Evolutionary conservation across 2,888 invertebrate genomes (phyloP).

Genomic region (Cheilosia vulpina): DNA sequence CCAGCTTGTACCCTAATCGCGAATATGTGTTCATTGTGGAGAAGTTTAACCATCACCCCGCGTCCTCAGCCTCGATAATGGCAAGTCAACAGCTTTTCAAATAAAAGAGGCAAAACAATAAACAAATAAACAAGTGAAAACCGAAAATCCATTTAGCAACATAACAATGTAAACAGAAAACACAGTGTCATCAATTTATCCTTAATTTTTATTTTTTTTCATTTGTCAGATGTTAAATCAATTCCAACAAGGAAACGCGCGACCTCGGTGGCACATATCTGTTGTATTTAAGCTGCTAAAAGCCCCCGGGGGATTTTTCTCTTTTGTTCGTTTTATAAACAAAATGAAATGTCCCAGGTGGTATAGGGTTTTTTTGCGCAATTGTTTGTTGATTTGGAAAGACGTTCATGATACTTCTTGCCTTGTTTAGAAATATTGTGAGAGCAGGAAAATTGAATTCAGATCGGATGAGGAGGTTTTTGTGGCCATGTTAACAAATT

Average conservation of each 20-base stretch:
- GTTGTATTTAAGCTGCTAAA: constrained; percentile 23
- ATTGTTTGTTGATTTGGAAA: constrained; percentile 21
- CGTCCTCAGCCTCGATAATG: background rate
- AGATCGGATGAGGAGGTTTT: background rate
- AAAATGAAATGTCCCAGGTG: constrained; percentile 2
- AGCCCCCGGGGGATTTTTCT: background rate
- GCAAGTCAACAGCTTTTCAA: constrained; percentile 8
- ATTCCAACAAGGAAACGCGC: constrained; percentile 13
- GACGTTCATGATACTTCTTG: background rate
- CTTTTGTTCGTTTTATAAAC: constrained; percentile 20
- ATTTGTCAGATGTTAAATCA: constrained; percentile 13
- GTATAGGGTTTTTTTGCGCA: constrained; percentile 28
- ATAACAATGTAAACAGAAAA: constrained; percentile 6
- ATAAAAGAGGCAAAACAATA: background rate
- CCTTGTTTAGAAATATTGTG: constrained; percentile 20
- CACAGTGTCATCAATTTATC: constrained; percentile 41
- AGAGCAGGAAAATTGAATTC: background rate
- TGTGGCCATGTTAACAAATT: constrained; percentile 16
- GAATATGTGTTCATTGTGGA: background rate
- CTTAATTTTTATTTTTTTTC: constrained; percentile 18
- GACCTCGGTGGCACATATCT: constrained; percentile 22
- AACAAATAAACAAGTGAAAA: constrained; percentile 35
- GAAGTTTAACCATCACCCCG: background rate
- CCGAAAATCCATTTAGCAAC: constrained; percentile 41
- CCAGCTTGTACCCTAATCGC: background rate